These are phyloP conservation scores for Mormoops blainvillei DNA, from an alignment of 2,113 vertebrate genomes.

Conservation along the genomic window DNA sequence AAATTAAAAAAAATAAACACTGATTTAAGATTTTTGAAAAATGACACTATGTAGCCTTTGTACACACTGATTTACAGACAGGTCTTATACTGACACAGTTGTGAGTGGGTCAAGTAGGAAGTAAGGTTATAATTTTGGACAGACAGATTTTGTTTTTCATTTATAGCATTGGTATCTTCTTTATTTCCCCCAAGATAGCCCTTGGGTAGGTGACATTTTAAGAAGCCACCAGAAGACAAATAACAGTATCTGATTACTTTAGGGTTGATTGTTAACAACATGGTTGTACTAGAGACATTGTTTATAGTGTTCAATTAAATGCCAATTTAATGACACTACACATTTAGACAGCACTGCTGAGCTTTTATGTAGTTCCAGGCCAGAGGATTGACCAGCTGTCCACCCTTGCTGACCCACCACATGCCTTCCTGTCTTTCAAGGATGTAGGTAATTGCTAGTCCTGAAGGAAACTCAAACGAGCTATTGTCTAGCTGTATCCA, in stretches of 20 bases:
- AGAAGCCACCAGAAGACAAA: slow-evolving; percentile 42
- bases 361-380: slow-evolving; percentile 43
- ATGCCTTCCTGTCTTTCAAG: slow-evolving; percentile 49
- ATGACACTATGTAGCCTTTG: not conserved
- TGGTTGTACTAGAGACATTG: slow-evolving; percentile 58
- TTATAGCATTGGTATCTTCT: not conserved
- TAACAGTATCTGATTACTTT: slow-evolving; percentile 45
- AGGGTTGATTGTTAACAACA: slow-evolving; percentile 62
- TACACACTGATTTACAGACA: not conserved
- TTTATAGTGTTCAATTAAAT: slow-evolving; percentile 64
- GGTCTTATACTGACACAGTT: not conserved
- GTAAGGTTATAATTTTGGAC: not conserved
- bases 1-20: not conserved
- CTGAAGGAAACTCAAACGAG: not conserved
- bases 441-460: slow-evolving; percentile 61
- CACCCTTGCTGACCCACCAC: slow-evolving; percentile 15
- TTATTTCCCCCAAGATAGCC: not conserved
- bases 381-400: slow-evolving; percentile 61
- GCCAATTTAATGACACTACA: slow-evolving; percentile 50
- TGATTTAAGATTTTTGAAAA: not conserved
- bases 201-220: slow-evolving; percentile 40
- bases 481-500: slow-evolving; percentile 8
- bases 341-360: slow-evolving; percentile 41
- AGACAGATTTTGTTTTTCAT: not conserved
- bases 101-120: not conserved